Base-by-base conservation (phyloP, 2,888 invertebrate species). In the Hydrotaea cyrtoneurina region DNA sequence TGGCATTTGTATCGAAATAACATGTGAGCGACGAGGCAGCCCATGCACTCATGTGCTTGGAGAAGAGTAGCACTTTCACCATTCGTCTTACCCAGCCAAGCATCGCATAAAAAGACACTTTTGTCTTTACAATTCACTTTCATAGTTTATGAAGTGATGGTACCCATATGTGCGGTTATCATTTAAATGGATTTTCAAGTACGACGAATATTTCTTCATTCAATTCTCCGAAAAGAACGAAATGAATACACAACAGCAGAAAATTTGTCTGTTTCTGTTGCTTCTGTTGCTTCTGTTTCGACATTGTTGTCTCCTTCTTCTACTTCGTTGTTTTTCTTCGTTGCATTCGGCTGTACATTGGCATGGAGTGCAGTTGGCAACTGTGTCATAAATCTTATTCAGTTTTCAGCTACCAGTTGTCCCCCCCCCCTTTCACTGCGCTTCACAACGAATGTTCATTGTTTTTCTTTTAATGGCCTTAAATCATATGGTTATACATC, bases 81-180 rank as follows among this genome's bases (percentile, higher is more conserved):
- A n/a, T n/a, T 57, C 59, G 10, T 59, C 59, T 11, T 13, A 10
- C 15, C 59, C 13, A 21, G 1, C 39, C 3, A 10, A 39, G 11
- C 11, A 39, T 3, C 13, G 39, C 39, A 13, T 10, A 15, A 23
- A 59, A 26, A 15, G 59, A 26, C 59, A 59, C 59, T 59, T 59
- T 26, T 59, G 59, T 59, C 59, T 59, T 26, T 59, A 59, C 59
- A 26, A 15, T 26, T 59, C 59, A 59, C 59, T 59, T 59, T 59
- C 59, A 59, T 26, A 59, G 59, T 59, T 59, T 26, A 26, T 59
- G 26, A 59, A 59, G 59, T 59, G 59, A 59, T 59, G 59, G 59
- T 59, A 23, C 59, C 59, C 59, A 59, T 59, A 59, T 59, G 59
- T 26, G 59, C 26, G 59, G 59, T 59, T 59, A 59, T 59, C 59